Base-by-base conservation (phyloP, 2,113 vertebrate genomes). In the Piprites chloris region DNA sequence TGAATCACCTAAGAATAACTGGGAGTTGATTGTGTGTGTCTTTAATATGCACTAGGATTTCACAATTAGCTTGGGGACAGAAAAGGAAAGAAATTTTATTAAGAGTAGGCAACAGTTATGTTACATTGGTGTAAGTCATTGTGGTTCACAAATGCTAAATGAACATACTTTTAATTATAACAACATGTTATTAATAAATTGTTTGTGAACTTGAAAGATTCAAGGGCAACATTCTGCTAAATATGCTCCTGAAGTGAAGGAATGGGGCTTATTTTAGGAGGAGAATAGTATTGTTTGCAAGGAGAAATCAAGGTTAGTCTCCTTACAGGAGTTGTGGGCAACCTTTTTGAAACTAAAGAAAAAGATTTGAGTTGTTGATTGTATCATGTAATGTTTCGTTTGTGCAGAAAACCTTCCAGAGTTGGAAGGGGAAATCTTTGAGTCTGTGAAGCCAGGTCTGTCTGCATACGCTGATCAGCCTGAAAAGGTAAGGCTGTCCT, bases 381-480 rank as follows among this genome's bases (percentile, higher is more conserved):
- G 15, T 72, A 37, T 81, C 12, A 8, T 66, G 11, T 44, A 27
- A 85, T 87, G n/a, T 94, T 87, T 95, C 13, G 42, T 91, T 95
- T 98, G 41, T 98, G 97, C 97, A 97, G 99, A 98, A 95, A 96
- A 96, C 14, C 97, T 99, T 94, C 99, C 99, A 42, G 97, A 99
- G 89, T 85, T 99, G 95, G 99, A 99, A 97, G 98, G 98, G 94
- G 99, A 99, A 97, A 98, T 99, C 93, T 99, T 99, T 97, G 98
- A 99, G 14, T 99, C 99, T 77, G 98, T 99, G 96, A 99, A 99
- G 92, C 99, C 99, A 46, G 99, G 99, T 91, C 98, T 99, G 85
- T 99, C 99, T 94, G 98, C 99, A 18, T 99, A 99, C 88, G 99
- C 98, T 95, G 98, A 99, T 97, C 98, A 98, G 65, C 99, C 99